Evolutionary conservation across 2,113 vertebrate species (phyloP).

Genomic region (Psophia crepitans): DNA sequence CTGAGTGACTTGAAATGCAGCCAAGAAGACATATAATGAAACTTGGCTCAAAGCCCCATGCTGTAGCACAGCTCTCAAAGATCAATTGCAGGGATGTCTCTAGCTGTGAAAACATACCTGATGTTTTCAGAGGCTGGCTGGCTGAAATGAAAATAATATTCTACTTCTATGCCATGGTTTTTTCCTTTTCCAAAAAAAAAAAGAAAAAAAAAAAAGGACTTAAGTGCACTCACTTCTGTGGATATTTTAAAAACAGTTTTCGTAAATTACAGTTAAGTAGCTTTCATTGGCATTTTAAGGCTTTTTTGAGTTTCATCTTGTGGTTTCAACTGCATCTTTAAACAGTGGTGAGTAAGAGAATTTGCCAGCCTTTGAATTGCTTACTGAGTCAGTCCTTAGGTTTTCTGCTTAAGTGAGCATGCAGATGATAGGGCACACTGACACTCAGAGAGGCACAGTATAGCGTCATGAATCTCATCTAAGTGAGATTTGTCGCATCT

Average conservation of each 20-base stretch:
- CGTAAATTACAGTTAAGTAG: background rate
- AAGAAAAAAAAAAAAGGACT: background rate
- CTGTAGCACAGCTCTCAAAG: background rate
- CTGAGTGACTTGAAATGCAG: conserved; percentile 28
- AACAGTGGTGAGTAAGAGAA: background rate
- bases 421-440: background rate
- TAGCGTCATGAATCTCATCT: background rate
- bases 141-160: background rate
- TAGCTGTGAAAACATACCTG: conserved; percentile 39
- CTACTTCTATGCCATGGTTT: background rate
- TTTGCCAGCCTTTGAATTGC: background rate
- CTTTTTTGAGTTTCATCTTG: background rate
- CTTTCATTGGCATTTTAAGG: background rate
- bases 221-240: background rate
- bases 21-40: conserved; percentile 39
- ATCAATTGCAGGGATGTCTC: conserved; percentile 33
- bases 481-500: background rate
- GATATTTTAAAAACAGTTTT: background rate
- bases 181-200: background rate
- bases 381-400: background rate
- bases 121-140: background rate
- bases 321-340: background rate
- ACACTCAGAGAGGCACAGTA: background rate
- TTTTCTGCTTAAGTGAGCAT: background rate
- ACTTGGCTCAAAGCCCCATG: background rate